Percentiles rank a stretch among this genome's conserved stretches.
Conservation (phyloP, 2,113 vertebrate genomes). For the Actenoides lindsayi region DNA sequence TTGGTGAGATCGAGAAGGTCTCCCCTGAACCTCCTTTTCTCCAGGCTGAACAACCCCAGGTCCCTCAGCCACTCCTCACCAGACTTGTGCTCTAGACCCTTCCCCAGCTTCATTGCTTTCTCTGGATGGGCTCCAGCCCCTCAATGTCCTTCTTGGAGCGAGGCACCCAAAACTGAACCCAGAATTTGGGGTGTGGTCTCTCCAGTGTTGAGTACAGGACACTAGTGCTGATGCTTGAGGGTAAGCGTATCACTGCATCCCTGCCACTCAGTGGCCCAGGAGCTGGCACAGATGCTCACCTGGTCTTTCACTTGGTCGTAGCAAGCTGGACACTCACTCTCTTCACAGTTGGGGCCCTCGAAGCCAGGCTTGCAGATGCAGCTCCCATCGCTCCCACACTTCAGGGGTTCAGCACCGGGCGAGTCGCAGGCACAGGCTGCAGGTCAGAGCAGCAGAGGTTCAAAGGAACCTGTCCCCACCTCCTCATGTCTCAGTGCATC, state of each 20-base stretch:
- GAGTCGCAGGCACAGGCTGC: constrained; percentile 86
- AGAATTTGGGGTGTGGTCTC: neutral
- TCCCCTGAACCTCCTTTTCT: neutral
- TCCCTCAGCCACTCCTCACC: neutral
- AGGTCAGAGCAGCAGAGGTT: neutral
- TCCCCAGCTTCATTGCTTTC: neutral
- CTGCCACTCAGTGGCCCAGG: neutral
- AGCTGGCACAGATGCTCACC: constrained; percentile 69
- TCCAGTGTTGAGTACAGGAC: neutral
- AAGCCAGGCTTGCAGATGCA: constrained; percentile 87
- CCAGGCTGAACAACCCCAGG: neutral
- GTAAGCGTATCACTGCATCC: rapidly evolving
- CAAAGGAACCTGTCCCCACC: neutral
- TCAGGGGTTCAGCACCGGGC: constrained; percentile 65
- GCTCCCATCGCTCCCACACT: constrained; percentile 79
- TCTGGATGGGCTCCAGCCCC: neutral
- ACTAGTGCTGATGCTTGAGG: neutral
- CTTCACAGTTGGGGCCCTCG: constrained; percentile 82
- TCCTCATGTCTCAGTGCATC: neutral
- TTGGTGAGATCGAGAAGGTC: neutral
- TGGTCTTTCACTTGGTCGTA: constrained; percentile 83
- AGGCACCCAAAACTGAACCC: neutral
- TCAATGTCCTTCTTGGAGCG: neutral
- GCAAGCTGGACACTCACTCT: constrained; percentile 82
- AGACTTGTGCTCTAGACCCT: neutral